Evolutionary conservation across 2,888 invertebrate genomes (phyloP), one percentile per base, ranked within the genome.

Genomic region (Leptinotarsa peninsularis): DNA sequence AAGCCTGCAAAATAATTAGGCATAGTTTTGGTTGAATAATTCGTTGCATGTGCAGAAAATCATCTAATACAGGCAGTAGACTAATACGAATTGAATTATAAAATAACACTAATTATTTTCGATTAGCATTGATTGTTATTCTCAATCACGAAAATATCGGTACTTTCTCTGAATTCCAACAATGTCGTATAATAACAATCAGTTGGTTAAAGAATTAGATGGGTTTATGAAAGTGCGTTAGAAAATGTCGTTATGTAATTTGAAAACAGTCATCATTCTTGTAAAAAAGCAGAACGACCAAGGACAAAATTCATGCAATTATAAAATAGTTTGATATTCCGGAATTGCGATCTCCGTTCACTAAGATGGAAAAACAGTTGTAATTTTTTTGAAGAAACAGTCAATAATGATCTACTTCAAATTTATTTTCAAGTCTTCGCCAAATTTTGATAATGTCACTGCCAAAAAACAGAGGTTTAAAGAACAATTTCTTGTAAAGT

Each of bases 121-220:
- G 4, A 58, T 58, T 4, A 23, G 27, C 58, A 58, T 23, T 58
- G 27, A 58, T 14, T 58, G 18, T 58, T 21, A 54, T 7, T 54
- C 17, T n/a, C 18, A 54, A n/a, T 54, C 7, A 5, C 54, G 18
- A 18, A 54, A 18, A 54, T 54, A 54, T 17, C 15, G 52, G 52
- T 17, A 54, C 54, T 58, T 58, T 58, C 21, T 58, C 58, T 58
- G 58, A 27, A 58, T 58, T 21, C 58, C 58, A 23, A 23, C 23
- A 58, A 21, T 21, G 15, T 43, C 10, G 43, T 13, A 43, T 43
- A 10, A 43, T 13, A 43, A 54, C 7, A 7, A 52, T 4, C n/a
- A 18, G 18, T 18, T 18, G 54, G n/a, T 18, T 18, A 54, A n/a
- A 54, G 18, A 5, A 54, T 54, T 54, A 18, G 3, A 54, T 54